Conservation (phyloP, 35 echinoderm and acorn worm species). For the Anneissia japonica region DNA sequence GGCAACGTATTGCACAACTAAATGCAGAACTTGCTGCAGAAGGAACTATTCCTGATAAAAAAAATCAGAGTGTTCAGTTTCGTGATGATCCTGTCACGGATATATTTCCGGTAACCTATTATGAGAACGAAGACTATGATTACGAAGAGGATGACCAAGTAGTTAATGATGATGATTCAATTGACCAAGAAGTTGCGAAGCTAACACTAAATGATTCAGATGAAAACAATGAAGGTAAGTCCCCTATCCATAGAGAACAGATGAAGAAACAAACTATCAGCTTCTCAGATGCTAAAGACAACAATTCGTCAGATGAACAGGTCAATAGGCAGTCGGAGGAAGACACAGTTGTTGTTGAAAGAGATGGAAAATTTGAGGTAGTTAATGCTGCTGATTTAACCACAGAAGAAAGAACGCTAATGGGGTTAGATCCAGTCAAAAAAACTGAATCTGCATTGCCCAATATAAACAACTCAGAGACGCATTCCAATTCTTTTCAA, state of each 20-base stretch:
- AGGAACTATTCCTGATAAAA: background rate
- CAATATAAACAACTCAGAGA: background rate
- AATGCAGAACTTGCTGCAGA: conserved; percentile 15
- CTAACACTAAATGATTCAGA: background rate
- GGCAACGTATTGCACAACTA: background rate
- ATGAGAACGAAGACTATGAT: background rate
- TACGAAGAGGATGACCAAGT: background rate
- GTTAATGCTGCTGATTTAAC: background rate
- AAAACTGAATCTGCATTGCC: background rate
- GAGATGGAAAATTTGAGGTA: conserved; percentile 14
- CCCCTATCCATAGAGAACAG: background rate
- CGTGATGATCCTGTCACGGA: background rate
- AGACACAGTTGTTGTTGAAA: background rate
- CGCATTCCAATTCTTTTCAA: background rate
- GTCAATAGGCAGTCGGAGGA: background rate
- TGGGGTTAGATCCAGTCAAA: background rate
- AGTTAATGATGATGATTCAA: background rate
- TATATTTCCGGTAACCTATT: background rate
- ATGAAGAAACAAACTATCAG: background rate
- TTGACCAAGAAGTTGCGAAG: background rate
- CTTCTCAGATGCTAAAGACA: background rate
- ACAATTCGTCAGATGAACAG: background rate
- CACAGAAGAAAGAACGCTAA: background rate
- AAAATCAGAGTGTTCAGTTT: background rate
- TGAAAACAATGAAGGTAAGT: background rate